These are phyloP conservation scores for Myanophis thanlyinensis DNA, from an alignment of 2,113 vertebrate species.

Conservation along the genomic window DNA sequence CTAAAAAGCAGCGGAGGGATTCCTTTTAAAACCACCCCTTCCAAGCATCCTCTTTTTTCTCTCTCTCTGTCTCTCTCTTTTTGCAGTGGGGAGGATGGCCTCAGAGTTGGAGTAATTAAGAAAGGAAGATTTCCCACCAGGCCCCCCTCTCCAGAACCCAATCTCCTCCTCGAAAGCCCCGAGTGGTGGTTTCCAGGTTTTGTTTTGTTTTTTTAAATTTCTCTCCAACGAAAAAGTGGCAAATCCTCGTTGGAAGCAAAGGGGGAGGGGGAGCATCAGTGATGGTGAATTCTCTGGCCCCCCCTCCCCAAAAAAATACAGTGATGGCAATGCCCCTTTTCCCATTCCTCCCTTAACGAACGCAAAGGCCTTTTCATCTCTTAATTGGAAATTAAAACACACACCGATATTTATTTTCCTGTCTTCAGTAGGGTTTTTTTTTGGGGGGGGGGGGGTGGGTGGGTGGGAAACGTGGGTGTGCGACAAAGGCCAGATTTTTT, in stretches of 20 bases:
- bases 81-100: neutral
- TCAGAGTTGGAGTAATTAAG: neutral
- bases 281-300: neutral
- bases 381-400: neutral
- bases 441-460: neutral
- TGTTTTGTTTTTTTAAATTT: too few species aligned
- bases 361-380: neutral
- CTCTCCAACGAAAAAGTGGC: neutral
- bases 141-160: neutral
- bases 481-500: neutral
- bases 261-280: neutral
- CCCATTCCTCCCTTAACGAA: neutral
- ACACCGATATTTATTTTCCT: neutral
- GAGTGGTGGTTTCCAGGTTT: neutral
- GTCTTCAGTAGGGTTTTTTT: neutral
- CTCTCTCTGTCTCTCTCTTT: neutral
- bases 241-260: neutral
- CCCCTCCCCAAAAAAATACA: neutral
- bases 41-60: too few species aligned
- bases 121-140: too few species aligned
- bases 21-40: neutral
- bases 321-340: neutral
- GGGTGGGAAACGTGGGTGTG: neutral
- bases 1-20: neutral
- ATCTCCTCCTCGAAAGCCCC: neutral